Evolutionary conservation across 2,888 invertebrate genomes (phyloP), one percentile per base, ranked within the genome.

Genomic region (Troglohyphantes excavatus): DNA sequence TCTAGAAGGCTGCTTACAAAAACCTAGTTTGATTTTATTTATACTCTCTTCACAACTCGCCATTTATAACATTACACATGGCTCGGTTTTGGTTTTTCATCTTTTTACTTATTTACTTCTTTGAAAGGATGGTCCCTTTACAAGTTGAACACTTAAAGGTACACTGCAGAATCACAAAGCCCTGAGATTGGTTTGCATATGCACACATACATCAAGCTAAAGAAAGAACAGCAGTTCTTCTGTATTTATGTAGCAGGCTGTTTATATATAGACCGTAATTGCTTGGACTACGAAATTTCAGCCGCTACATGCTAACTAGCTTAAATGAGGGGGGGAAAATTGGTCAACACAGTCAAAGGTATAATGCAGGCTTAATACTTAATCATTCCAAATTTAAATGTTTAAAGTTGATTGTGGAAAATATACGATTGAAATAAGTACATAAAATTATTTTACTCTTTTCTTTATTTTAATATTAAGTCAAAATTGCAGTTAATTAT

Each of bases 101-200:
- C 26, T 67, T 72, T 67, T 67, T 67, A 27, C 26, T 27, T 70
- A 26, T 75, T 75, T 73, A 39, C 21, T 67, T 86, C 72, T 68
- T 89, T 68, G 82, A 81, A 90, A 90, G 90, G 90, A 90, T 90
- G 90, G 90, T 90, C 90, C 90, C 90, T 90, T 78, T 90, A 90
- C 90, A 84, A 90, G 85, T 90, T 90, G 90, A 90, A 90, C 90
- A 90, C 90, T 90, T 90, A 82, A 90, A 90, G 90, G 90, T 90
- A 90, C 90, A 90, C 90, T 85, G 90, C 90, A 73, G 81, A 82
- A 90, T 90, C 90, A 90, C 90, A 90, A 90, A 90, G 90, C 90
- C 90, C 90, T 90, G 90, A 90, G 90, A 90, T 90, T 81, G 85
- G 78, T 90, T 90, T 82, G 83, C 82, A 88, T 73, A 79, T 81